Base-by-base conservation (phyloP, 2,888 invertebrate species). In the Coenonympha arcania region DNA sequence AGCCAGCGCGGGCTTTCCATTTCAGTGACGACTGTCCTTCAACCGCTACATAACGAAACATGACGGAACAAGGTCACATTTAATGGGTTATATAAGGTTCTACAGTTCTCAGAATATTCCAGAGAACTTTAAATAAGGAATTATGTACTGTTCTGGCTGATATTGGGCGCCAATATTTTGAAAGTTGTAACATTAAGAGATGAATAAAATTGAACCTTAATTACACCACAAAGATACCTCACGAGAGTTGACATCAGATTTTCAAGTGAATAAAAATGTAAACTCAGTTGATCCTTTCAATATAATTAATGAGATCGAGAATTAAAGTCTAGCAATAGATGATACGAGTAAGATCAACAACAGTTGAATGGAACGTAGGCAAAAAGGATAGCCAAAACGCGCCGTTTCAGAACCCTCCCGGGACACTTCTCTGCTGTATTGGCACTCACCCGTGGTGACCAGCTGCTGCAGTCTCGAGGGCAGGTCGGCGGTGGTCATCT, bases 371-470 rank as follows among this genome's bases (percentile, higher is more conserved):
- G 19, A 20, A 65, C 72, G 76, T 66, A 90, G 46, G 87, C 87
- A 33, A 91, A 88, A 90, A 44, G 93, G 91, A 62, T 91, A 82
- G 61, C 96, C 96, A 22, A 95, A 94, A 57, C 96, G 89, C 3
- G 95, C 95, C 1, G 94, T 93, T 63, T 92, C 91, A 53, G 94
- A 88, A 78, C 96, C 96, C 73, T 95, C 94, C 71, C 91, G 90
- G 91, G 88, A n/a, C 60, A 88, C 88, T 61, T 88, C 87, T 65
- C 88, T 86, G 63, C 75, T 86, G 68, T 85, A 85, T 56, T 83
- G 79, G 69, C 15, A 65, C 72, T 76, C 66, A 80, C 91, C 90
- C 48, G 87, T 87, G 33, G 91, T 91, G 54, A 88, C 88, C 46
- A 94, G 88, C 54, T 91, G 90, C 73, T 92, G 90, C 66, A 95